phyloP scores from a whole-genome alignment of 2,888 invertebrate genomes.

The Platycheirus albimanus region DNA sequence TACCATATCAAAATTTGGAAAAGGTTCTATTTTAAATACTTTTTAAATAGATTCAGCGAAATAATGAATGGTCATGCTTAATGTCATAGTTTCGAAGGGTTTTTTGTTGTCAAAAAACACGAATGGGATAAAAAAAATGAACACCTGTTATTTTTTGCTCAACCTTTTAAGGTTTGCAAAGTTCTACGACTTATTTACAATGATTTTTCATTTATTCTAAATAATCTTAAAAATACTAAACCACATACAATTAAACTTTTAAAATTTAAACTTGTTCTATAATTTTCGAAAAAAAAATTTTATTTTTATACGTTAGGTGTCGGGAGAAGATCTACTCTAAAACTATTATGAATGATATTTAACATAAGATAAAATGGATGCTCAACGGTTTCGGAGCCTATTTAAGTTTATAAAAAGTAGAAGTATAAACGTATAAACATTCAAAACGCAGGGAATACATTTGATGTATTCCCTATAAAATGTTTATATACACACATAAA shows the following conservation, averaged over 20 bases:
- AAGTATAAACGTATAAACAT: slow-evolving; percentile 45
- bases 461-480: slow-evolving; percentile 49
- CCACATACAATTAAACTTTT: slow-evolving; percentile 9
- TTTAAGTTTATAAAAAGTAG: slow-evolving; percentile 73
- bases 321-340: slow-evolving; percentile 47
- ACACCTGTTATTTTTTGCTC: too few species aligned
- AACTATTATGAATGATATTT: slow-evolving; percentile 59
- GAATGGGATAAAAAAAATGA: neutral
- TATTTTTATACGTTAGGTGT: slow-evolving; percentile 51
- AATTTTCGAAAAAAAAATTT: slow-evolving; percentile 20
- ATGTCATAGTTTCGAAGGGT: neutral
- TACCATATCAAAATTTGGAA: slow-evolving; percentile 33
- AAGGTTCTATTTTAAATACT: neutral
- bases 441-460: slow-evolving; percentile 57
- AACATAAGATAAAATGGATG: slow-evolving; percentile 77
- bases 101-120: slow-evolving; percentile 11
- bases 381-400: slow-evolving; percentile 83
- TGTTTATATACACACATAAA: slow-evolving; percentile 51
- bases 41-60: slow-evolving; percentile 1
- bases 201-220: neutral
- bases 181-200: slow-evolving; percentile 1
- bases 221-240: slow-evolving; percentile 8
- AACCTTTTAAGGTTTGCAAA: neutral
- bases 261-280: slow-evolving; percentile 14
- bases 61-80: neutral